Conservation (phyloP, 2,888 invertebrate species). For the Sesia apiformis region DNA sequence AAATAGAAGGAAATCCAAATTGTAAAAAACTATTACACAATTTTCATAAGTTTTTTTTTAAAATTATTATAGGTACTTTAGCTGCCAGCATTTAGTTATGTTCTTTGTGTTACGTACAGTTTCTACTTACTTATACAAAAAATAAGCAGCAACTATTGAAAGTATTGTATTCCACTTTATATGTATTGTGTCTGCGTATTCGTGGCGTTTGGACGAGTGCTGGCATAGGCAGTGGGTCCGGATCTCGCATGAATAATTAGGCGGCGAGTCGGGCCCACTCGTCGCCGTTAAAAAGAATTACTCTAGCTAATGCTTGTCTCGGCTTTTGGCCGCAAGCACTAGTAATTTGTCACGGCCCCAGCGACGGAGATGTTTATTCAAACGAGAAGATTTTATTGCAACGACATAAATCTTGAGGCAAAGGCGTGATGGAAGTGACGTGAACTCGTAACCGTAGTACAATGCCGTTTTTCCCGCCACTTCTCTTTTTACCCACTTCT, state of each 20-base stretch:
- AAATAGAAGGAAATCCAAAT: too few relatives aligned
- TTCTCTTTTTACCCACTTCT: slow-evolving; percentile 13
- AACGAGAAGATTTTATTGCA: slow-evolving; percentile 68
- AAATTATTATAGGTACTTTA: too few relatives aligned
- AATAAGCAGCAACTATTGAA: too few relatives aligned
- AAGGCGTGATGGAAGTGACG: slow-evolving; percentile 55
- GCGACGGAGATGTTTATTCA: slow-evolving; percentile 63
- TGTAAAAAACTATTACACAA: too few relatives aligned
- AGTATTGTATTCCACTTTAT: too few relatives aligned
- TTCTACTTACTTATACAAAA: too few relatives aligned
- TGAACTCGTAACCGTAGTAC: slow-evolving; percentile 46
- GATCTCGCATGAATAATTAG: slow-evolving; percentile 52
- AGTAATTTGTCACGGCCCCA: slow-evolving; percentile 63
- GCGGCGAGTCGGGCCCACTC: slow-evolving; percentile 38
- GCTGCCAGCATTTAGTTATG: too few relatives aligned
- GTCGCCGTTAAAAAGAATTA: slow-evolving; percentile 57
- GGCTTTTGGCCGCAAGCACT: slow-evolving; percentile 50
- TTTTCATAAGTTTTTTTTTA: too few relatives aligned
- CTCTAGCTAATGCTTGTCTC: slow-evolving; percentile 56
- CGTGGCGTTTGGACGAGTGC: neutral
- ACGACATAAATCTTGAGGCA: slow-evolving; percentile 58
- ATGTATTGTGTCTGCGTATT: neutral
- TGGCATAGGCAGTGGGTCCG: slow-evolving; percentile 3
- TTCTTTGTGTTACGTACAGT: too few relatives aligned
- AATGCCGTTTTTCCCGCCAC: slow-evolving; percentile 32